Percentiles rank a stretch among this genome's conserved stretches.
These are phyloP conservation scores for Pseudanteris insignis DNA, from an alignment of 2,888 invertebrate species.

Conservation along the genomic window DNA sequence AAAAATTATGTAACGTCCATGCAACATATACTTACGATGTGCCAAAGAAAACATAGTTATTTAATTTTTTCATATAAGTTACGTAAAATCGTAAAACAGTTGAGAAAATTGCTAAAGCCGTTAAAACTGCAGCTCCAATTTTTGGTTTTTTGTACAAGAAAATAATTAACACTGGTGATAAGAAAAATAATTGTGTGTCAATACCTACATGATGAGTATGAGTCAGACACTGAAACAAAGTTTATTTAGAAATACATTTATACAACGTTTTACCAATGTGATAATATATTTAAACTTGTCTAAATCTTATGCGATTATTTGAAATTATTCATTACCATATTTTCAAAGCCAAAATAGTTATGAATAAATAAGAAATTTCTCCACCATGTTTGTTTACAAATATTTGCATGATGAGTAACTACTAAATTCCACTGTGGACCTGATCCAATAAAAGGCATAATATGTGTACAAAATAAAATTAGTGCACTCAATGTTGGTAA, in stretches of 20 bases:
- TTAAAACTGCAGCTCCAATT: conserved; percentile 67
- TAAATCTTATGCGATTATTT: background rate
- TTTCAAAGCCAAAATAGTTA: conserved; percentile 77
- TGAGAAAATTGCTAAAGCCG: conserved; percentile 68
- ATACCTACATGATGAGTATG: conserved; percentile 79
- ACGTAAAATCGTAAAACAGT: conserved; percentile 73
- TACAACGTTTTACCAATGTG: too few species aligned
- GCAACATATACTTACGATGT: conserved; percentile 73
- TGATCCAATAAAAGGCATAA: conserved; percentile 72
- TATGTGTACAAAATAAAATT: conserved; percentile 75
- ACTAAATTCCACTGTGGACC: conserved; percentile 79
- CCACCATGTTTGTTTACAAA: conserved; percentile 78
- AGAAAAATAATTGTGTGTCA: conserved; percentile 74
- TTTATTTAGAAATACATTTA: too few species aligned
- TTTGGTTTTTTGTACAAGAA: conserved; percentile 73
- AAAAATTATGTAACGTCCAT: too few species aligned
- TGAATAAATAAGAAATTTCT: conserved; percentile 76
- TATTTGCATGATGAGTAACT: conserved; percentile 74
- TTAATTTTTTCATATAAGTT: conserved; percentile 71
- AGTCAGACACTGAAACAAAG: conserved; percentile 71
- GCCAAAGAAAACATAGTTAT: conserved; percentile 76
- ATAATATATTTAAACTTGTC: background rate
- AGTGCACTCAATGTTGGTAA: conserved; percentile 74
- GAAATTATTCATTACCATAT: conserved; percentile 69
- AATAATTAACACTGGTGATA: conserved; percentile 72